Conservation (phyloP, 1,140 invertebrate species). For the Galleria mellonella region DNA sequence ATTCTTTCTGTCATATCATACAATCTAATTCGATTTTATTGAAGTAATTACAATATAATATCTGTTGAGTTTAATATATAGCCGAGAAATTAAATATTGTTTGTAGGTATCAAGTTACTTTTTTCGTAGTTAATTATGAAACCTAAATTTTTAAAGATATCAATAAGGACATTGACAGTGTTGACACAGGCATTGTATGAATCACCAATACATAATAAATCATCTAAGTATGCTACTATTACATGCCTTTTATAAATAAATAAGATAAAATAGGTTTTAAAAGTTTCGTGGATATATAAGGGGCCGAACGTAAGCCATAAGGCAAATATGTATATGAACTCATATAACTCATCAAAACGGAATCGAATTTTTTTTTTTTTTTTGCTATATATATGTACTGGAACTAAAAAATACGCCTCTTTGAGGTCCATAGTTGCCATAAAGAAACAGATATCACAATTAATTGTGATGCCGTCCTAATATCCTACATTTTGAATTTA, state of each 20-base stretch:
- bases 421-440: too few species aligned
- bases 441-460: conserved; percentile 11
- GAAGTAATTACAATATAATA: background rate
- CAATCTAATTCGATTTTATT: background rate
- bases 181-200: background rate
- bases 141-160: background rate
- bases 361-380: conserved; percentile 40
- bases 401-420: too few species aligned
- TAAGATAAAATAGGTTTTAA: conserved; percentile 15
- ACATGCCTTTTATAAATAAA: conserved; percentile 9
- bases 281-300: conserved; percentile 22
- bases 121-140: conserved; percentile 1
- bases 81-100: background rate
- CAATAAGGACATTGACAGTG: background rate
- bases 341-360: conserved; percentile 17
- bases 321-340: conserved; percentile 22
- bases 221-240: conserved; percentile 28
- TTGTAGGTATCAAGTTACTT: background rate
- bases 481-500: too few species aligned
- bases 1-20: background rate
- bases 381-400: conserved; percentile 11
- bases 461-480: conserved; percentile 18
- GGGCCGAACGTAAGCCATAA: conserved; percentile 16
- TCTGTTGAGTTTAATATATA: background rate
- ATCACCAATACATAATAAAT: background rate